These are phyloP conservation scores for Ectemnius lituratus DNA, from an alignment of 2,888 invertebrate species.

Conservation along the genomic window DNA sequence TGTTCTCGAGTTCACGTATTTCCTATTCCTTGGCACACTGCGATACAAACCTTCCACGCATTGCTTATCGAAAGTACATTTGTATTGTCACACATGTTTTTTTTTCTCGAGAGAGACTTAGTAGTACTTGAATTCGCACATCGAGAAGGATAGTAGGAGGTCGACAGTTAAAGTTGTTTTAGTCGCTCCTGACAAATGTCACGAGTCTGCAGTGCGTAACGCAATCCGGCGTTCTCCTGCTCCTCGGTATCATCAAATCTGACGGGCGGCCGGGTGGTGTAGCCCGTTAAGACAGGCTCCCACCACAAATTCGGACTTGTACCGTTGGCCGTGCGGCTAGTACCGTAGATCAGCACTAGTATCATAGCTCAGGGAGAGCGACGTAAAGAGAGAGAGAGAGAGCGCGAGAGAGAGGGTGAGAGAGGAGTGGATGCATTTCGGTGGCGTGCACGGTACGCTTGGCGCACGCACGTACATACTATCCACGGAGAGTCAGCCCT, in stretches of 20 bases:
- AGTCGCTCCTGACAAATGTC: not conserved
- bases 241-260: not conserved
- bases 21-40: too few relatives aligned
- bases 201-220: not conserved
- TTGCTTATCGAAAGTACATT: too few relatives aligned
- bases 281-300: conserved; percentile 39
- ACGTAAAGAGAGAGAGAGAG: conserved; percentile 34
- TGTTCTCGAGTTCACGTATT: too few relatives aligned
- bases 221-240: not conserved
- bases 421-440: conserved; percentile 68
- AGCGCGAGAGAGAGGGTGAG: conserved; percentile 13
- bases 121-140: too few relatives aligned
- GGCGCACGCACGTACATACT: conserved; percentile 22
- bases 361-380: conserved; percentile 69
- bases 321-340: conserved; percentile 51
- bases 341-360: conserved; percentile 69
- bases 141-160: too few relatives aligned
- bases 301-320: conserved; percentile 56
- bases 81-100: too few relatives aligned
- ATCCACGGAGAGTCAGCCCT: conserved; percentile 12
- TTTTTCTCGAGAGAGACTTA: too few relatives aligned
- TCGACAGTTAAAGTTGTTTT: not conserved
- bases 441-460: conserved; percentile 56
- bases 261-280: not conserved
- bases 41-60: too few relatives aligned